These are phyloP conservation scores for Nasua narica DNA, from an alignment of 2,797 vertebrate species.

Conservation along the genomic window DNA sequence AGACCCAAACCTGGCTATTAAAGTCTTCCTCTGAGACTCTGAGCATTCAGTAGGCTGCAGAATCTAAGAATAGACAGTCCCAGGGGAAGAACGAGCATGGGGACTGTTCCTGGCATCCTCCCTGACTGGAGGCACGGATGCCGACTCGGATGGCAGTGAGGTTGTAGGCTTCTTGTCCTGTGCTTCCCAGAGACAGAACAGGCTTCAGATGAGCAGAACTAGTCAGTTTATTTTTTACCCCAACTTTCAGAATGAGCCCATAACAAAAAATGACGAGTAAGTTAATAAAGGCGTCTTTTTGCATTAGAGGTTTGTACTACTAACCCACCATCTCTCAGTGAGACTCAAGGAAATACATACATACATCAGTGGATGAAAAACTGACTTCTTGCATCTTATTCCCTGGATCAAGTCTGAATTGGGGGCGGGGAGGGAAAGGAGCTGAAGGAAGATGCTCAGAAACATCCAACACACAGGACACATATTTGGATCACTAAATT, in stretches of 20 bases:
- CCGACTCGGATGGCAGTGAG: fast-evolving
- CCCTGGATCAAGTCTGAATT: background rate
- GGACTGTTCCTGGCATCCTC: background rate
- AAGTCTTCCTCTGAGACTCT: background rate
- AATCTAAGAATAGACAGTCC: background rate
- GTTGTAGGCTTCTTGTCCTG: background rate
- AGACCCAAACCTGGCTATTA: background rate
- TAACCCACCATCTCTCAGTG: background rate
- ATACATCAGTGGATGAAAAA: background rate
- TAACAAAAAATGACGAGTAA: background rate
- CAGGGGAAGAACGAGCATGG: background rate
- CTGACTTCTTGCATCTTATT: background rate
- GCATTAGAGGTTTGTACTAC: background rate
- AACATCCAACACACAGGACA: background rate
- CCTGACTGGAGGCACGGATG: too few relatives aligned
- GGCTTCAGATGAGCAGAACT: background rate
- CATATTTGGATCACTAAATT: background rate
- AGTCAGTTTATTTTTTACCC: background rate
- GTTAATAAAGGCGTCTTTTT: background rate
- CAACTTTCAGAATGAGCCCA: background rate
- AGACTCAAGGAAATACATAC: background rate
- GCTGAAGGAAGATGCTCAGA: too few relatives aligned
- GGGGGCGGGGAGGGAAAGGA: fast-evolving
- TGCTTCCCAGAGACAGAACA: background rate
- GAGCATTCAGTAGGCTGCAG: background rate